These are phyloP conservation scores for Fistularia tabacaria DNA, from an alignment of 2,797 vertebrate genomes.

Conservation along the genomic window DNA sequence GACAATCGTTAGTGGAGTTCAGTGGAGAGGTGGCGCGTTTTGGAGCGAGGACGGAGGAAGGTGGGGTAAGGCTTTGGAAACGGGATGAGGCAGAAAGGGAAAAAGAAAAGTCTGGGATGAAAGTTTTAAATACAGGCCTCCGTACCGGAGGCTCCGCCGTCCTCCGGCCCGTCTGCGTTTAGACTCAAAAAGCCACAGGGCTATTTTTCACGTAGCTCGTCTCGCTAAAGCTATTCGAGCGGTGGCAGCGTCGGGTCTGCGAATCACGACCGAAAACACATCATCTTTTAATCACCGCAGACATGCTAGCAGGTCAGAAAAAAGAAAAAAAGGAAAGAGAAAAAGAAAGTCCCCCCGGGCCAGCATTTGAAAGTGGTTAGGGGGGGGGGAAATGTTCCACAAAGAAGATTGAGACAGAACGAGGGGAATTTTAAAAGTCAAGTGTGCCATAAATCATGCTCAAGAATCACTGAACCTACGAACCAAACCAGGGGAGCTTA, in stretches of 20 bases:
- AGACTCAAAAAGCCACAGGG: neutral
- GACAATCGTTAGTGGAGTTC: too few relatives aligned
- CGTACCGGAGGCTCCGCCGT: too few relatives aligned
- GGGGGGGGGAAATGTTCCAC: slow-evolving; percentile 2
- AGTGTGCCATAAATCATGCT: slow-evolving; percentile 37
- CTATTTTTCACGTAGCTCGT: slow-evolving; percentile 2
- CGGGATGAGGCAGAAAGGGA: too few relatives aligned
- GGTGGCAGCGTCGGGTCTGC: slow-evolving; percentile 2
- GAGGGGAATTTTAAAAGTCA: slow-evolving; percentile 32
- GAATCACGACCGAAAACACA: slow-evolving; percentile 13
- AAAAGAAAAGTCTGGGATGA: too few relatives aligned
- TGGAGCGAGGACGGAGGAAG: too few relatives aligned
- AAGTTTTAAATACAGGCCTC: too few relatives aligned
- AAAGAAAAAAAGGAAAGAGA: too few relatives aligned
- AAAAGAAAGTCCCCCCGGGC: slow-evolving; percentile 3
- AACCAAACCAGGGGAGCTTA: slow-evolving; percentile 16
- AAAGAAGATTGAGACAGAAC: slow-evolving; percentile 30
- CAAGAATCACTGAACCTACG: slow-evolving; percentile 11
- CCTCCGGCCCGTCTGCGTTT: too few relatives aligned
- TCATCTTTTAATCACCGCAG: slow-evolving; percentile 2
- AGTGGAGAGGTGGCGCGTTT: too few relatives aligned
- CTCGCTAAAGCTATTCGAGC: slow-evolving; percentile 5
- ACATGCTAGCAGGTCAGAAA: slow-evolving; percentile 5
- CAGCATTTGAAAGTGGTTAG: slow-evolving; percentile 13
- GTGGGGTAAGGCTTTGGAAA: too few relatives aligned